phyloP scores from a whole-genome alignment of 1,140 invertebrate species.

The Antheraea mylitta region DNA sequence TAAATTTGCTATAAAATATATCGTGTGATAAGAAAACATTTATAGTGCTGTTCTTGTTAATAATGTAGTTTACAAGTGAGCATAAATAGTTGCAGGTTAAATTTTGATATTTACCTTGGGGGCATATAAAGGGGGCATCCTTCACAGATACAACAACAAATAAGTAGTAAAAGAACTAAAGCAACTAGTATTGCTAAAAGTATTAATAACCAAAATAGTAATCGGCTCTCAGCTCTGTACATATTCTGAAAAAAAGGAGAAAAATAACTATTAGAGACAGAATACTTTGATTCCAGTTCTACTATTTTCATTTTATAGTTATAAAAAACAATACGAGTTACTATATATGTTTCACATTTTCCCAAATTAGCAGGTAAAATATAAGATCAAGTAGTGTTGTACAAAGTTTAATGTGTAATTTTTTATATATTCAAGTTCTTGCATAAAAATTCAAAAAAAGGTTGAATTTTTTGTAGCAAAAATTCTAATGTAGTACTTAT shows the following conservation, averaged over 20 bases:
- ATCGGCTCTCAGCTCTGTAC: slow-evolving; percentile 85
- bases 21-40: neutral
- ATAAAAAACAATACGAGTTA: too few relatives aligned
- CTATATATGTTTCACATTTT: too few relatives aligned
- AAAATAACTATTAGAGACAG: neutral
- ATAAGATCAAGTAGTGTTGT: too few relatives aligned
- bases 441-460: too few relatives aligned
- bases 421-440: too few relatives aligned
- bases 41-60: neutral
- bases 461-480: too few relatives aligned
- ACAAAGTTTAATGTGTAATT: too few relatives aligned
- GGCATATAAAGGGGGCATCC: slow-evolving; percentile 90
- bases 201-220: slow-evolving; percentile 88
- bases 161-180: slow-evolving; percentile 84
- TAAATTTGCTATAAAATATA: neutral
- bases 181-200: slow-evolving; percentile 86
- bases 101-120: slow-evolving; percentile 78
- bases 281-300: too few relatives aligned
- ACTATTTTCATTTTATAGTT: too few relatives aligned
- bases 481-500: too few relatives aligned
- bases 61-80: neutral
- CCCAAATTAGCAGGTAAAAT: too few relatives aligned
- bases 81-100: neutral
- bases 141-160: slow-evolving; percentile 89
- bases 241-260: slow-evolving; percentile 79